Percentiles rank a stretch among this genome's conserved stretches.
phyloP scores from a whole-genome alignment of 2,797 vertebrate species.

The Perodicticus potto region DNA sequence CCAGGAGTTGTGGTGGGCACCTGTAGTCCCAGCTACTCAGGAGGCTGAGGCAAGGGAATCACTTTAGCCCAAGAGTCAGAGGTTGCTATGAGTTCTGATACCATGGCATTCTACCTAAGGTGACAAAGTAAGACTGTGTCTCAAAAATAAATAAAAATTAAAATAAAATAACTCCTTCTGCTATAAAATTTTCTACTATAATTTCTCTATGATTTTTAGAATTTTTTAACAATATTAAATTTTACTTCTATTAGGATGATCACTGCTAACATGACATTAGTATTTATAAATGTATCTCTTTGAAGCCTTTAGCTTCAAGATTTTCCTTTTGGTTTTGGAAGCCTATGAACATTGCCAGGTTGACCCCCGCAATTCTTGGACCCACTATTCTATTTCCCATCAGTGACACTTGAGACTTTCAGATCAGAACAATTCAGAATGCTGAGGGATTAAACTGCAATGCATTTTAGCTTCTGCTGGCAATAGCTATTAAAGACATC shows the following conservation, averaged over 20 bases:
- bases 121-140: too few relatives aligned
- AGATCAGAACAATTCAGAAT: not conserved
- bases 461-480: not conserved
- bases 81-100: too few relatives aligned
- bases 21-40: too few relatives aligned
- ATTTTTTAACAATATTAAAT: not conserved
- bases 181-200: not conserved
- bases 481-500: not conserved
- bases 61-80: too few relatives aligned
- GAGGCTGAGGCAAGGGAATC: too few relatives aligned
- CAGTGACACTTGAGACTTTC: not conserved
- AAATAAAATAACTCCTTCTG: not conserved
- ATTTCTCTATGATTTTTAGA: not conserved
- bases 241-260: not conserved
- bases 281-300: not conserved
- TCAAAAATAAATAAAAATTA: too few relatives aligned
- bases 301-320: not conserved
- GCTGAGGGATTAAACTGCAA: not conserved
- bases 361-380: not conserved
- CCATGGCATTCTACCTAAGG: too few relatives aligned
- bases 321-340: conserved; percentile 9
- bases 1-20: too few relatives aligned
- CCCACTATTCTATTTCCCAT: not conserved
- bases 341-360: not conserved
- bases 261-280: not conserved